Evolutionary conservation across 2,888 invertebrate genomes (phyloP).

Genomic region (Apocheima hispidaria): DNA sequence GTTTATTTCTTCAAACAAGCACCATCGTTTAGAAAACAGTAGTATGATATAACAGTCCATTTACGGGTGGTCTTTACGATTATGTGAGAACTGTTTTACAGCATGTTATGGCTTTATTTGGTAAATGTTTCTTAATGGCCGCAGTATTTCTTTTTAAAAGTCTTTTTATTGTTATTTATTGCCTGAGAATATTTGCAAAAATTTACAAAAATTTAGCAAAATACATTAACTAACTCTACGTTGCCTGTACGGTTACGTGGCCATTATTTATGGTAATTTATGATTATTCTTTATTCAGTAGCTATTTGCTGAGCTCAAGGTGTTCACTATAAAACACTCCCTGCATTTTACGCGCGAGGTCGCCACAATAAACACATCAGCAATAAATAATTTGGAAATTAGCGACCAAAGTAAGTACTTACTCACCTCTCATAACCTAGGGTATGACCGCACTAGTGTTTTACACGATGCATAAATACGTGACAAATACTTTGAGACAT

Average conservation of each 20-base stretch:
- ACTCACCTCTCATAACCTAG: slow-evolving; percentile 20
- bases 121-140: slow-evolving; percentile 4
- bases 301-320: slow-evolving; percentile 10
- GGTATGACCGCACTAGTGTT: slow-evolving; percentile 1
- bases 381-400: slow-evolving; percentile 39
- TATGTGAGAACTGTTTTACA: slow-evolving; percentile 19
- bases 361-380: slow-evolving; percentile 28
- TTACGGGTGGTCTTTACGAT: slow-evolving; percentile 68
- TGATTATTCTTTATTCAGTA: slow-evolving; percentile 1
- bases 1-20: slow-evolving; percentile 78
- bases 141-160: not conserved
- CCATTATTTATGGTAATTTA: not conserved
- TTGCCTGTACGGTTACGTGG: not conserved
- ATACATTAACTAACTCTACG: not conserved
- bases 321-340: slow-evolving; percentile 18
- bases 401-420: slow-evolving; percentile 28
- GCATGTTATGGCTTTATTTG: slow-evolving; percentile 17
- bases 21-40: slow-evolving; percentile 58
- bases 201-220: not conserved
- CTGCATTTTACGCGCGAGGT: slow-evolving; percentile 16
- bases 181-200: not conserved
- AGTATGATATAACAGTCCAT: slow-evolving; percentile 50
- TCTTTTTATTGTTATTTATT: slow-evolving; percentile 3
- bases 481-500: too few relatives aligned
- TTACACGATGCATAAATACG: too few relatives aligned